phyloP scores from a whole-genome alignment of 2,888 invertebrate genomes.

The Dysmachus trigonus region DNA sequence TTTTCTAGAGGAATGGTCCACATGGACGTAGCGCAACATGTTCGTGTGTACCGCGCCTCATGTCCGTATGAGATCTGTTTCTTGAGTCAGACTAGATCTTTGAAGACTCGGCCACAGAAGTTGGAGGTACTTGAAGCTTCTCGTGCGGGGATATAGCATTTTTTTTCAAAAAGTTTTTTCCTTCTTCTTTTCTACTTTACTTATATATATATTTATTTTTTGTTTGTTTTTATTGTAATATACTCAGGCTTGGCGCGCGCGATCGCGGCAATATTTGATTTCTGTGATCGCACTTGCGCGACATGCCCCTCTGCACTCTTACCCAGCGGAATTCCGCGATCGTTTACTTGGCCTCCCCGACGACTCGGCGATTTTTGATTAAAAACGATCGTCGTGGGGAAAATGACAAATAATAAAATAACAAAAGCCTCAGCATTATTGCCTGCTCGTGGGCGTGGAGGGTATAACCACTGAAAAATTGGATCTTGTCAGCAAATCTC shows the following conservation, averaged over 20 bases:
- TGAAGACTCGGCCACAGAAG: constrained; percentile 4
- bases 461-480: constrained; percentile 14
- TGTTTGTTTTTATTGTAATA: neutral
- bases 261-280: constrained; percentile 19
- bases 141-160: neutral
- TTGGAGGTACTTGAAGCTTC: neutral
- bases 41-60: neutral
- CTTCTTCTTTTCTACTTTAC: neutral
- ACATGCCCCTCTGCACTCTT: constrained; percentile 24
- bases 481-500: constrained; percentile 17
- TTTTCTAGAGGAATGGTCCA: constrained; percentile 39
- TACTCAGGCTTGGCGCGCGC: neutral
- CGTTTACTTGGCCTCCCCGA: constrained; percentile 3
- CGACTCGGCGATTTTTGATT: constrained; percentile 23
- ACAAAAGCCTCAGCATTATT: constrained; percentile 1
- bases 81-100: constrained; percentile 38
- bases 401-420: neutral
- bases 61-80: constrained; percentile 17
- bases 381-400: neutral
- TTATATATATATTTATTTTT: neutral
- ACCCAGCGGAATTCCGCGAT: constrained; percentile 4
- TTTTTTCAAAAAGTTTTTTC: neutral
- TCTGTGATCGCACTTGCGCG: constrained; percentile 13
- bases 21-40: constrained; percentile 21
- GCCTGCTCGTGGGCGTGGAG: constrained; percentile 10